Percentiles rank a stretch among this genome's conserved stretches.
phyloP scores from a whole-genome alignment of 1,140 invertebrate species.

The Drosophila pruinosa region DNA sequence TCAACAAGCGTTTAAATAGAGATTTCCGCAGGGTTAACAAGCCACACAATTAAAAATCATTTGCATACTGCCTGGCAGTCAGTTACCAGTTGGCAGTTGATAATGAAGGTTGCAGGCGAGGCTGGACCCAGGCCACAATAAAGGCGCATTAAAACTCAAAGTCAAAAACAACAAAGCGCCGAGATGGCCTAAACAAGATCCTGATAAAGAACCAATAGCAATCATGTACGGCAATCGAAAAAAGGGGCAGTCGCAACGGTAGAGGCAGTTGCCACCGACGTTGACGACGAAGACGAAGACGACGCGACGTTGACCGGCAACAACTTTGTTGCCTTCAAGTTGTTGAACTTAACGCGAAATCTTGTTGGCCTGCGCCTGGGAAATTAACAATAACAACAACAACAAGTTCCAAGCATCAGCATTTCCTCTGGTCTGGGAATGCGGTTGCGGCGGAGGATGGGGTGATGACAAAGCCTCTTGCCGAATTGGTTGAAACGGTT shows the following conservation, averaged over 20 bases:
- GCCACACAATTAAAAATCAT: conserved; percentile 67
- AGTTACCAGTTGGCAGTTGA: too few relatives aligned
- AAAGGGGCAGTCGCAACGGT: conserved; percentile 12
- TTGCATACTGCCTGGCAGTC: conserved; percentile 68
- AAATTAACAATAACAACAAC: conserved; percentile 56
- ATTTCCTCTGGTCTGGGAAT: conserved; percentile 39
- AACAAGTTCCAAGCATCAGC: conserved; percentile 17
- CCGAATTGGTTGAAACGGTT: conserved; percentile 12
- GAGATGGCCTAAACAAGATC: conserved; percentile 79
- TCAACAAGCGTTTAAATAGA: conserved; percentile 55
- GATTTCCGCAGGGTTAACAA: conserved; percentile 54
- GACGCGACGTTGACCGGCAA: conserved; percentile 59
- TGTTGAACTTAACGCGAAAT: conserved; percentile 81
- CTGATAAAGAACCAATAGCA: conserved; percentile 77
- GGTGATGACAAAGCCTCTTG: conserved; percentile 18
- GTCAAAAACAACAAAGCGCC: conserved; percentile 66
- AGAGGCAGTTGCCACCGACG: conserved; percentile 63
- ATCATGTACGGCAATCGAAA: conserved; percentile 49
- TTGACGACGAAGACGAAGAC: conserved; percentile 34
- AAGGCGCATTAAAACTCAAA: conserved; percentile 67
- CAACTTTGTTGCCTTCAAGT: conserved; percentile 71
- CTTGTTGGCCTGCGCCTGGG: conserved; percentile 51
- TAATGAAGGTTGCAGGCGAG: conserved; percentile 36
- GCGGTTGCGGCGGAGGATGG: neutral
- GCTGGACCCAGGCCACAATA: conserved; percentile 22